phyloP scores from a whole-genome alignment of 2,888 invertebrate genomes.

The Platerodrilus igneus region DNA sequence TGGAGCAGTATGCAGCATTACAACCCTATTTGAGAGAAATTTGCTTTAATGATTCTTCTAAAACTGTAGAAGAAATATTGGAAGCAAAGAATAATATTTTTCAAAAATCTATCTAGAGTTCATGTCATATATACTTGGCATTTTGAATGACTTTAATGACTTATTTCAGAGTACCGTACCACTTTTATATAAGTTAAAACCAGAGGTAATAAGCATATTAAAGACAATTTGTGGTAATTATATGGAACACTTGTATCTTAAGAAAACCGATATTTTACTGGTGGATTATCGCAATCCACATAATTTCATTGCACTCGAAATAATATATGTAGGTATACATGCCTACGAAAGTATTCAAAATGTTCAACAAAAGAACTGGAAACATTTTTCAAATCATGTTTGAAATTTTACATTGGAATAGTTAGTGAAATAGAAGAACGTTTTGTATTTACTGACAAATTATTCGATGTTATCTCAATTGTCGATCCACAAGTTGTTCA shows the following conservation, averaged over 20 bases:
- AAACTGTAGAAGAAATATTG: conserved; percentile 8
- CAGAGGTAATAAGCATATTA: conserved; percentile 17
- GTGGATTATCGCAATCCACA: neutral
- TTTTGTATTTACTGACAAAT: too few species aligned
- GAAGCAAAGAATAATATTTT: conserved; percentile 20
- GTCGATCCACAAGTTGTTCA: too few species aligned
- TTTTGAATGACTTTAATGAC: conserved; percentile 16
- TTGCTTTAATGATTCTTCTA: conserved; percentile 21
- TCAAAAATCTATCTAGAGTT: conserved; percentile 22
- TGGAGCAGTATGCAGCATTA: conserved; percentile 32
- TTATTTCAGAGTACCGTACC: conserved; percentile 21
- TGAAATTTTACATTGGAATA: too few species aligned
- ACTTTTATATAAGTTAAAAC: conserved; percentile 12
- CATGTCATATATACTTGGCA: conserved; percentile 17
- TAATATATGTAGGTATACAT: neutral
- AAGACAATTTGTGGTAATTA: conserved; percentile 13
- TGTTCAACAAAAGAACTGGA: neutral
- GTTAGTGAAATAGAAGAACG: too few species aligned
- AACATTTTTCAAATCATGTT: too few species aligned
- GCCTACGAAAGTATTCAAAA: neutral
- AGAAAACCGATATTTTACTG: neutral
- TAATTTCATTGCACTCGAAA: neutral
- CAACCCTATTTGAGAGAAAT: conserved; percentile 23
- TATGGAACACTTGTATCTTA: too few species aligned
- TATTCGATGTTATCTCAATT: too few species aligned